These are phyloP conservation scores for Pangasianodon gigas DNA, from an alignment of 2,113 vertebrate species.

Conservation along the genomic window DNA sequence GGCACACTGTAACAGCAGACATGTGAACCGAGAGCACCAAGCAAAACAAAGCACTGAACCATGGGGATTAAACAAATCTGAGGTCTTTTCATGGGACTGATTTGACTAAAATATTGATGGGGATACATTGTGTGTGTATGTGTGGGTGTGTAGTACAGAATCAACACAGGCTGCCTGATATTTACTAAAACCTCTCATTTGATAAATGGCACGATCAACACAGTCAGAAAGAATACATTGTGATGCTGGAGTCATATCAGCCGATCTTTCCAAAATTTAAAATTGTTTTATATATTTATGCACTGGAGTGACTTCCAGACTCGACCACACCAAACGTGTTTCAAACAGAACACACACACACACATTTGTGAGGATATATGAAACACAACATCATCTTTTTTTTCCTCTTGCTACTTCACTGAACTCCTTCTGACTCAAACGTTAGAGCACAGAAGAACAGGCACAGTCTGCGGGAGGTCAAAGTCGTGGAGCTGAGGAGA, in stretches of 20 bases:
- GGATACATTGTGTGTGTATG: background rate
- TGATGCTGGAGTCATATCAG: background rate
- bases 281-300: background rate
- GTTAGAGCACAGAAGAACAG: background rate
- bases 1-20: slow-evolving; percentile 21
- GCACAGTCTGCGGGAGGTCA: slow-evolving; percentile 21
- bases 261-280: background rate
- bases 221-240: background rate
- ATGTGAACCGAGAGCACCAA: background rate
- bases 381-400: background rate
- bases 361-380: background rate
- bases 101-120: background rate
- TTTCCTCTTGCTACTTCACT: background rate
- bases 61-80: slow-evolving; percentile 21
- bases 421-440: background rate
- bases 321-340: background rate
- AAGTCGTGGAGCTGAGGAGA: background rate
- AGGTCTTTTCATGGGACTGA: slow-evolving; percentile 34
- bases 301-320: background rate
- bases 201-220: background rate
- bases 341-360: background rate
- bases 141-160: background rate
- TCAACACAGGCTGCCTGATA: background rate
- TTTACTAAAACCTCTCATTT: background rate
- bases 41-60: slow-evolving; percentile 18